Evolutionary conservation across 1,140 invertebrate genomes (phyloP), one percentile per base, ranked within the genome.

Genomic region (Wiebesia pumilae): DNA sequence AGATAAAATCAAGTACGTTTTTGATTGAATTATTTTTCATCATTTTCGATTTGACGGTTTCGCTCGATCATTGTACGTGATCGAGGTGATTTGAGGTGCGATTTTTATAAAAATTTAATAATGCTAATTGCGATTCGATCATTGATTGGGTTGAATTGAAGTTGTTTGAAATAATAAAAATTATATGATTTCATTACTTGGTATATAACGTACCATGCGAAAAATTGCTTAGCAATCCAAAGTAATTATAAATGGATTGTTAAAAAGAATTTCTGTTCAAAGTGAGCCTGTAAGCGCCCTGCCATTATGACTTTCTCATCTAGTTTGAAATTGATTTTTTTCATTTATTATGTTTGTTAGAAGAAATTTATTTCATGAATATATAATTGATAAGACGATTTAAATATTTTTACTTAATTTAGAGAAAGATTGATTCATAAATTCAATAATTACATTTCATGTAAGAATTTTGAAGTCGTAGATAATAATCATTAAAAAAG

Each of bases 21-120:
- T 71, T 51, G 24, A 27, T 27, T 9, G 33, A 24, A 21, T 27
- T 33, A 47, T 27, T 16, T 83, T 16, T 51, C 21, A 62, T 54
- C 58, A 83, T 35, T 83, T 54, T 16, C 9, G 10, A 35, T 24
- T 54, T 3, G 12, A 73, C 19, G 54, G 30, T 54, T 73, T 67
- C n/a, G 10, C 35, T 43, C 12, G 27, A 38, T 43, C 43, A 43
- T 75, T 71, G n/a, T 38, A 54, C 38, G 10, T 27, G 10, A 16
- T 67, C n/a, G n/a, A n/a, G n/a, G n/a, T n/a, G 30, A 67, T 69
- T 69, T 21, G 7, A 30, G 9, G 14, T 40, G 33, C 38, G 27
- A 67, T 69, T 81, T 62, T 47, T 47, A 81, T 21, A 9, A 69
- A n/a, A 69, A 69, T 43, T 67, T 65, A 65, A 54, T 35, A 80